A percentile compares a stretch with the other conserved stretches of the same genome.
These are phyloP conservation scores for Aegotheles bennettii DNA, from an alignment of 2,113 vertebrate species.

Conservation along the genomic window DNA sequence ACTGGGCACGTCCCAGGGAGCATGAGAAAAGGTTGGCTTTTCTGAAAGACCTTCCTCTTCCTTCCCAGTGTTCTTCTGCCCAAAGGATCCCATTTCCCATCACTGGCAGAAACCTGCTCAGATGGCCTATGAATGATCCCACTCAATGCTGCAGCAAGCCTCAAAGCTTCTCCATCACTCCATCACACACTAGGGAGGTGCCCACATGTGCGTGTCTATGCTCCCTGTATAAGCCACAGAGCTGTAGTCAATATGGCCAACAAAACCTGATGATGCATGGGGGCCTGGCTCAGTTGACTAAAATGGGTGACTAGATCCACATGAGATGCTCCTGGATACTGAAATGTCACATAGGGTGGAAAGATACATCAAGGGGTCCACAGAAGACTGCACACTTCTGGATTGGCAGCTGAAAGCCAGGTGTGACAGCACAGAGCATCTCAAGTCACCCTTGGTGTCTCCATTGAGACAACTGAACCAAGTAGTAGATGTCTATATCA, in stretches of 20 bases:
- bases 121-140: not conserved
- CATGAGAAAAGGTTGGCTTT: not conserved
- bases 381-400: not conserved
- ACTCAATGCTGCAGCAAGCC: not conserved
- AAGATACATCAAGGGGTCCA: not conserved
- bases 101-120: not conserved
- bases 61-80: not conserved
- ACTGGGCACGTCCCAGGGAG: fast-evolving
- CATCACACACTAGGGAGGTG: not conserved
- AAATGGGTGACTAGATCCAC: not conserved
- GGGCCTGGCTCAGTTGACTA: not conserved
- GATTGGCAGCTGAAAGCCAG: not conserved
- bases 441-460: not conserved
- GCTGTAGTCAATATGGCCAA: not conserved
- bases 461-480: not conserved
- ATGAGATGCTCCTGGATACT: not conserved
- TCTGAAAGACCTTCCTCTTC: not conserved
- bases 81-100: not conserved
- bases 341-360: not conserved
- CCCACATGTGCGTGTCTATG: not conserved
- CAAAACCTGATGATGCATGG: not conserved
- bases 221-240: not conserved
- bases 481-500: not conserved
- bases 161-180: not conserved
- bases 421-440: not conserved